A percentile compares a stretch with the other conserved stretches of the same genome.
phyloP scores from a whole-genome alignment of 2,888 invertebrate genomes.

The Aporophyla lueneburgensis region DNA sequence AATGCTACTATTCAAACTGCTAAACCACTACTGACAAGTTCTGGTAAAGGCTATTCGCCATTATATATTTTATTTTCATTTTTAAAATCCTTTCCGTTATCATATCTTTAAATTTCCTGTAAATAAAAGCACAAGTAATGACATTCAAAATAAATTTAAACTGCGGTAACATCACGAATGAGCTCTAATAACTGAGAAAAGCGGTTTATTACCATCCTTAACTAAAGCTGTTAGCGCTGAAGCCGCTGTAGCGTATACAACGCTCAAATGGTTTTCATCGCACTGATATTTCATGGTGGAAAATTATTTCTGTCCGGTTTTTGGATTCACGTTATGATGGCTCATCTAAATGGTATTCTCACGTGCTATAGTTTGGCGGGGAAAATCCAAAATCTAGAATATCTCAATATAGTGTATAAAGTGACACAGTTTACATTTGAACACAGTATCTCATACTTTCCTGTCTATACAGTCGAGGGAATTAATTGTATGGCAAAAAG shows the following conservation, averaged over 20 bases:
- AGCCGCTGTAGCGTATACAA: slow-evolving; percentile 33
- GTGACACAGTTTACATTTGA: neutral
- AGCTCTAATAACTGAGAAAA: slow-evolving; percentile 31
- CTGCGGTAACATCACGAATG: slow-evolving; percentile 21
- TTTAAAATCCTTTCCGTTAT: neutral
- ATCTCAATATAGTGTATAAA: neutral
- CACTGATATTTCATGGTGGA: slow-evolving; percentile 27
- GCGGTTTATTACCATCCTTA: slow-evolving; percentile 52
- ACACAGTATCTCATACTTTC: neutral
- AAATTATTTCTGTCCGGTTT: slow-evolving; percentile 21
- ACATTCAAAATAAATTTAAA: slow-evolving; percentile 21
- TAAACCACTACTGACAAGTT: too few relatives aligned
- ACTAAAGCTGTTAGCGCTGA: slow-evolving; percentile 44
- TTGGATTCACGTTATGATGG: slow-evolving; percentile 3
- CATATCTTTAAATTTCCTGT: neutral
- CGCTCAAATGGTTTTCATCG: slow-evolving; percentile 50
- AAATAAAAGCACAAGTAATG: slow-evolving; percentile 1
- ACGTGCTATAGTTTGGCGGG: neutral
- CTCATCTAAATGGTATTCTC: slow-evolving; percentile 33
- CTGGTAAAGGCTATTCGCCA: too few relatives aligned
- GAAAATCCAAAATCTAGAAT: neutral
- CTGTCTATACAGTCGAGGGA: neutral
- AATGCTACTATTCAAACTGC: too few relatives aligned
- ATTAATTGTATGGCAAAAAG: neutral
- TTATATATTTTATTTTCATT: neutral